phyloP scores from a whole-genome alignment of 2,797 vertebrate species.

The Phrynocephalus forsythii region DNA sequence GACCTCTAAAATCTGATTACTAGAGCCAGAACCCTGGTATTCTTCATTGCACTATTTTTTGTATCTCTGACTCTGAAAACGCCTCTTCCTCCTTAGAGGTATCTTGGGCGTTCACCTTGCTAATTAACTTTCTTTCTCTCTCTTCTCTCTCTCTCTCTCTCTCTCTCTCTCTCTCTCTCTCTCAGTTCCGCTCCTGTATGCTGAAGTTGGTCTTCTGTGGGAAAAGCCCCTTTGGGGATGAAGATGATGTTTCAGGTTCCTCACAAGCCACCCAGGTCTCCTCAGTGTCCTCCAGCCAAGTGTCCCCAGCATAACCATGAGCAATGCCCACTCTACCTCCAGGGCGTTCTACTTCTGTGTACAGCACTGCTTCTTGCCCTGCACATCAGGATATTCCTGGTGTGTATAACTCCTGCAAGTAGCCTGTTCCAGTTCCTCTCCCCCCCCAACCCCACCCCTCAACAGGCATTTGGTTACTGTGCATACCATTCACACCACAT shows the following conservation, averaged over 20 bases:
- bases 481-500: not conserved
- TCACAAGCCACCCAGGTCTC: constrained; percentile 83
- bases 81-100: not conserved
- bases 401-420: not conserved
- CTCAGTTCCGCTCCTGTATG: constrained; percentile 81
- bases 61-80: not conserved
- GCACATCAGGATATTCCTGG: constrained; percentile 38
- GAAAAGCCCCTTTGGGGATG: constrained; percentile 72
- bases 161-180: constrained; percentile 23
- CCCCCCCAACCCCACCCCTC: no score
- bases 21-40: not conserved
- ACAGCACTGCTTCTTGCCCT: constrained; percentile 12
- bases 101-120: not conserved
- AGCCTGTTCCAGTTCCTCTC: not conserved
- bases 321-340: constrained; percentile 5
- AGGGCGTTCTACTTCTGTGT: not conserved
- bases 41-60: not conserved
- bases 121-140: constrained; percentile 3
- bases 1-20: not conserved
- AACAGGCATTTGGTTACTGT: not conserved
- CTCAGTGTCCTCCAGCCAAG: constrained; percentile 73
- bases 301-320: constrained; percentile 61
- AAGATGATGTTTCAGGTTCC: constrained; percentile 71
- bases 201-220: constrained; percentile 78
- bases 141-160: constrained; percentile 33